Evolutionary conservation across 2,113 vertebrate species (phyloP).

Genomic region (Sula dactylatra): DNA sequence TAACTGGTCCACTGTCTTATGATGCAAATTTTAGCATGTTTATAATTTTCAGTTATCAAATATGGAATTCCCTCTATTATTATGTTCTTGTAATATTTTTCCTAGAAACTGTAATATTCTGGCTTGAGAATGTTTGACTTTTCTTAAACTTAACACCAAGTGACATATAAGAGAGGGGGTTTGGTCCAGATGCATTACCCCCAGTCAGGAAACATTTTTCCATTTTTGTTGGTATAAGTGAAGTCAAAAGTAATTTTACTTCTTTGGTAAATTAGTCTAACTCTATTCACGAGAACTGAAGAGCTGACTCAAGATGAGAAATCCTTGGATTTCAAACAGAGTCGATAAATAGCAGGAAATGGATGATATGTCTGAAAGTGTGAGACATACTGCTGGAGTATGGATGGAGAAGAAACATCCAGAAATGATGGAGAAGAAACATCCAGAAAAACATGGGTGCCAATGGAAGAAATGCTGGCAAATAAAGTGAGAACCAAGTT

Average conservation of each 20-base stretch:
- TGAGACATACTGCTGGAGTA: background rate
- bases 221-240: background rate
- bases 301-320: background rate
- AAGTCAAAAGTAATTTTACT: background rate
- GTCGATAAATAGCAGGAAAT: background rate
- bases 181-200: background rate
- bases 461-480: background rate
- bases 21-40: background rate
- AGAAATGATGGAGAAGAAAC: background rate
- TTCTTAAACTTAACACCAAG: background rate
- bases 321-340: background rate
- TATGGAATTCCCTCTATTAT: background rate
- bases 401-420: background rate
- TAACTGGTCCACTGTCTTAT: background rate
- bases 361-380: background rate
- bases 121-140: background rate
- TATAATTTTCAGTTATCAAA: background rate
- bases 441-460: background rate
- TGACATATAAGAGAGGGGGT: background rate
- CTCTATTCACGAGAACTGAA: background rate
- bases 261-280: background rate
- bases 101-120: background rate
- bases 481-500: background rate
- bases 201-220: background rate
- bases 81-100: background rate